Base-by-base conservation (phyloP, 2,797 vertebrate genomes). In the Orientallactaga sibirica region DNA sequence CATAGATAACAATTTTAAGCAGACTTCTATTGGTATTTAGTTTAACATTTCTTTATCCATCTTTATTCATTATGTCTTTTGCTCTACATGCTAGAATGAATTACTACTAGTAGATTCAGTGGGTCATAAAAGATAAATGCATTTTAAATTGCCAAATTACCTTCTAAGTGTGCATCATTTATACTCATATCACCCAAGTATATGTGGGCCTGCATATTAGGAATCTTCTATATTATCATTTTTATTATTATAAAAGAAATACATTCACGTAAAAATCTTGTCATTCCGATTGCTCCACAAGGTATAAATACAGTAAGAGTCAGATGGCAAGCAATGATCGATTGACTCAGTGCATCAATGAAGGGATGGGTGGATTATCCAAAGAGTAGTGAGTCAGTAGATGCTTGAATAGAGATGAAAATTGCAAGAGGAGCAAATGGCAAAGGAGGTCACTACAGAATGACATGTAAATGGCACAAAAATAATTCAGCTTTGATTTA, bases 81-180 rank as follows among this genome's bases (percentile, higher is more conserved):
- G n/a, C 33, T 88, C 10, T 52, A 81, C 73, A 80, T n/a, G 86
- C 76, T 48, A 90, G 86, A 78, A 85, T 88, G 24, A 95, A 86
- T 68, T 64, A 74, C 24, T 79, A 62, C 4, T 71, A 58, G 55
- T 75, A 19, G 61, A 92, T 64, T 89, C 68, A 88, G 7, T 91
- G n/a, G 8, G 7, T 92, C 84, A 79, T 92, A 94, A 92, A 92
- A 58, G 12, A 79, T 61, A 92, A 29, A 66, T 55, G n/a, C 10
- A 64, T 48, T 89, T 33, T 15, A 93, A 66, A 88, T 92, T 86
- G 20, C 19, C 67, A 95, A 76, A 74, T 81, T 94, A n/a, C 20
- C 11, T 93, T 91, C 92, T 71, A 43, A 93, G 74, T 71, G 29
- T 79, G 20, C 48, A 83, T 78, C 61, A 85, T 70, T 94, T 96